A percentile compares a stretch with the other conserved stretches of the same genome.
phyloP scores from a whole-genome alignment of 1,140 invertebrate species.

The Episyrphus balteatus region DNA sequence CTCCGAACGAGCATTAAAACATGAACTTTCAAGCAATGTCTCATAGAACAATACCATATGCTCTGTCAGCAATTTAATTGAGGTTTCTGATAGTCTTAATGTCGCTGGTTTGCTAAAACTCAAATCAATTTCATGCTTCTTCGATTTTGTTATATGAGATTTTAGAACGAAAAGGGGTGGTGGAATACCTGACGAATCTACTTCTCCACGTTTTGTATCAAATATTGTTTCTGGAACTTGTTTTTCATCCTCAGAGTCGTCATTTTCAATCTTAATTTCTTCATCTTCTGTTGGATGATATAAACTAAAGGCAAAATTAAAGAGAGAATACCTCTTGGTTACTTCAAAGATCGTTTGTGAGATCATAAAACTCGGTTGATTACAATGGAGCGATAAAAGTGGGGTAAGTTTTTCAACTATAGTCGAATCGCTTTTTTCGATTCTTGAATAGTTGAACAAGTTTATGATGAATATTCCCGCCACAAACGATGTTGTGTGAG shows the following conservation, averaged over 20 bases:
- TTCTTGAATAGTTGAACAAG: constrained; percentile 15
- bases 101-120: constrained; percentile 21
- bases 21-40: constrained; percentile 15
- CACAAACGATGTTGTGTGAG: constrained; percentile 25
- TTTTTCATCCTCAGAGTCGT: background rate
- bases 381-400: constrained; percentile 17
- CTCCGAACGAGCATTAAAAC: constrained; percentile 11
- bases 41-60: constrained; percentile 18
- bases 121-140: constrained; percentile 21
- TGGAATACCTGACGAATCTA: constrained; percentile 25
- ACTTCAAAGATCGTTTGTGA: constrained; percentile 16
- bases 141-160: constrained; percentile 11
- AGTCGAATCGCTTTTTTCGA: constrained; percentile 5
- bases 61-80: constrained; percentile 11
- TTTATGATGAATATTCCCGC: constrained; percentile 25
- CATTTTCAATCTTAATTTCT: no score
- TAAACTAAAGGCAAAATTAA: constrained; percentile 19
- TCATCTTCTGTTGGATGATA: background rate
- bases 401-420: constrained; percentile 5
- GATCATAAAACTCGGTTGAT: constrained; percentile 29
- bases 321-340: constrained; percentile 20
- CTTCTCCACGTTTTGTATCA: constrained; percentile 20
- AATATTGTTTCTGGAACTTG: constrained; percentile 12
- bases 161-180: constrained; percentile 19
- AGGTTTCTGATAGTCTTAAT: constrained; percentile 14